These are phyloP conservation scores for Nannobrachium achirus DNA, from an alignment of 2,113 vertebrate species.

Conservation along the genomic window DNA sequence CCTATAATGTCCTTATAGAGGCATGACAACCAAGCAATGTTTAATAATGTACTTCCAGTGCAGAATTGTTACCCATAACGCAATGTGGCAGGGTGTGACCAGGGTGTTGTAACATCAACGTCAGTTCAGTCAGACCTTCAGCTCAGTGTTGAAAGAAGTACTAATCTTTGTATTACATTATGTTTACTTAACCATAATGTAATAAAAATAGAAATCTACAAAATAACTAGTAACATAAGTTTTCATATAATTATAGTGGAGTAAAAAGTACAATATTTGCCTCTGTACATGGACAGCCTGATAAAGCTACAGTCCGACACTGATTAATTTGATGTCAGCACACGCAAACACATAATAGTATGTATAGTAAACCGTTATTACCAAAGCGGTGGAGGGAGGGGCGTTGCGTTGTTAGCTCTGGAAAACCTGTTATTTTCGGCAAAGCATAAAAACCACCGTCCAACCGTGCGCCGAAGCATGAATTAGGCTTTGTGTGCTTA, in stretches of 20 bases:
- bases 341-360: slow-evolving; percentile 14
- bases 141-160: too few relatives aligned
- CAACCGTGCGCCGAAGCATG: not conserved
- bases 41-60: not conserved
- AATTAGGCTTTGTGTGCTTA: slow-evolving; percentile 58
- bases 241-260: too few relatives aligned
- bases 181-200: too few relatives aligned
- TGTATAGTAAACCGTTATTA: slow-evolving; percentile 37
- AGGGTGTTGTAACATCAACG: slow-evolving; percentile 15
- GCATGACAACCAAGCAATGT: not conserved
- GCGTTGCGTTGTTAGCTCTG: slow-evolving; percentile 10
- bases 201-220: too few relatives aligned
- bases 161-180: too few relatives aligned
- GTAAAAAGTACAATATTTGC: too few relatives aligned
- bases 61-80: slow-evolving; percentile 28
- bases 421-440: slow-evolving; percentile 65
- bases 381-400: slow-evolving; percentile 38
- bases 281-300: too few relatives aligned
- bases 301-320: too few relatives aligned
- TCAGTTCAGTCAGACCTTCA: slow-evolving; percentile 15
- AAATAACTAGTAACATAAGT: too few relatives aligned
- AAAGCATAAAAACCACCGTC: not conserved
- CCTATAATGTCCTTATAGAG: not conserved
- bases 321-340: too few relatives aligned
- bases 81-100: not conserved